Percentiles rank a stretch among this genome's conserved stretches.
Conservation (phyloP, 2,888 invertebrate species). For the Tipula unca region DNA sequence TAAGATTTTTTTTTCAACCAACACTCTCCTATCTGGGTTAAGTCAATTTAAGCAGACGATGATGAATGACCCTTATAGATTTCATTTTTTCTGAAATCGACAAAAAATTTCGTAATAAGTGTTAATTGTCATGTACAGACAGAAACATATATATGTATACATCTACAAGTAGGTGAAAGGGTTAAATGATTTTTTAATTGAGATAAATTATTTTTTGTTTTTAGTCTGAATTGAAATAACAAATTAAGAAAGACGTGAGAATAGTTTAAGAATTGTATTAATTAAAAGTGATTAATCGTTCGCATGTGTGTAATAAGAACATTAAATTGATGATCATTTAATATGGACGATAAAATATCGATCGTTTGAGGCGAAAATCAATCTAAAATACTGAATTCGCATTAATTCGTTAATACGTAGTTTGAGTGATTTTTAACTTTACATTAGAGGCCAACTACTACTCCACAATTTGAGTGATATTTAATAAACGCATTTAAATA, state of each 20-base stretch:
- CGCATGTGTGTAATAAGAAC: too few relatives aligned
- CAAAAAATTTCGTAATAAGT: background rate
- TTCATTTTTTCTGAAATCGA: background rate
- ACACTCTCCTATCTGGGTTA: background rate
- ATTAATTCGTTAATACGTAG: too few relatives aligned
- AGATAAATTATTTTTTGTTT: background rate
- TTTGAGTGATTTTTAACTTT: too few relatives aligned
- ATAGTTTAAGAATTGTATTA: background rate
- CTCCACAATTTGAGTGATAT: too few relatives aligned
- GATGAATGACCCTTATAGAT: background rate
- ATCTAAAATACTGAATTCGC: too few relatives aligned
- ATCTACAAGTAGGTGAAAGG: background rate
- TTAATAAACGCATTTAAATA: too few relatives aligned
- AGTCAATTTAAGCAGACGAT: background rate
- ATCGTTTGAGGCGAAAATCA: too few relatives aligned
- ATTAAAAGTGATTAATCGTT: background rate
- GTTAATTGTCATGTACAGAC: background rate
- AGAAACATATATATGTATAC: background rate
- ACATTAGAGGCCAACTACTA: too few relatives aligned
- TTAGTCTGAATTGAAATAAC: background rate
- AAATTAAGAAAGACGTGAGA: background rate
- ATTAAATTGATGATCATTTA: too few relatives aligned
- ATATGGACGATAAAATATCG: too few relatives aligned
- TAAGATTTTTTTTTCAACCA: background rate
- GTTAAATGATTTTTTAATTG: constrained; percentile 3